Conservation (phyloP, 1,140 invertebrate genomes). For the Aphaenogaster ashmeadi region DNA sequence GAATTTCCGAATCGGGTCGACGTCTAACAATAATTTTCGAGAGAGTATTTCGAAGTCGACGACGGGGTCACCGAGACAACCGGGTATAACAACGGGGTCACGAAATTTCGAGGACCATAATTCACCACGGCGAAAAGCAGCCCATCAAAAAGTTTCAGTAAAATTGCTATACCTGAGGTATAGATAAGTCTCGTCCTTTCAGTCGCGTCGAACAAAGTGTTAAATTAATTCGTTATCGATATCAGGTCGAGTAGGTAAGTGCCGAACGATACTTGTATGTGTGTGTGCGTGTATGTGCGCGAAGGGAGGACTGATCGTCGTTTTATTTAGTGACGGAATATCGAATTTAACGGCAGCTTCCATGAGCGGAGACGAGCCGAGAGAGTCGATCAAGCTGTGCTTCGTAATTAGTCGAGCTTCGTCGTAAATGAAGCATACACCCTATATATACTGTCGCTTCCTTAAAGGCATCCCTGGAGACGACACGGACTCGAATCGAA, state of each 20-base stretch:
- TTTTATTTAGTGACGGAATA: conserved; percentile 59
- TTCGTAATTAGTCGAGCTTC: conserved; percentile 62
- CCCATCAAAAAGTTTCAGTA: conserved; percentile 8
- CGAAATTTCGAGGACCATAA: neutral
- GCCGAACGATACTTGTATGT: neutral
- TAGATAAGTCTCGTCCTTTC: neutral
- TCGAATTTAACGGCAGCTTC: conserved; percentile 55
- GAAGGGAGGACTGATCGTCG: neutral
- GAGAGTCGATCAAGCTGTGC: conserved; percentile 49
- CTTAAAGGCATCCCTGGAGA: conserved; percentile 17
- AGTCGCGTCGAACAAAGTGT: conserved; percentile 31
- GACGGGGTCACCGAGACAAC: conserved; percentile 33
- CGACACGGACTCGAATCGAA: conserved; percentile 28
- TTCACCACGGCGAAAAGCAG: neutral
- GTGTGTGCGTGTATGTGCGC: neutral
- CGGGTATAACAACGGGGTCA: neutral
- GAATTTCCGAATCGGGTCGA: conserved; percentile 61
- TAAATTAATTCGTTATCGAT: conserved; percentile 43
- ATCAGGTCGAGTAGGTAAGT: neutral
- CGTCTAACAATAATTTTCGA: conserved; percentile 64
- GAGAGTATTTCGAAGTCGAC: conserved; percentile 50
- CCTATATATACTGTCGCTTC: conserved; percentile 1
- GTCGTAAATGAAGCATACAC: neutral
- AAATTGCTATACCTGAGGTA: neutral
- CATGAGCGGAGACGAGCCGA: conserved; percentile 4